Evolutionary conservation across 2,797 vertebrate genomes (phyloP).

Genomic region (Oryzias sinensis): DNA sequence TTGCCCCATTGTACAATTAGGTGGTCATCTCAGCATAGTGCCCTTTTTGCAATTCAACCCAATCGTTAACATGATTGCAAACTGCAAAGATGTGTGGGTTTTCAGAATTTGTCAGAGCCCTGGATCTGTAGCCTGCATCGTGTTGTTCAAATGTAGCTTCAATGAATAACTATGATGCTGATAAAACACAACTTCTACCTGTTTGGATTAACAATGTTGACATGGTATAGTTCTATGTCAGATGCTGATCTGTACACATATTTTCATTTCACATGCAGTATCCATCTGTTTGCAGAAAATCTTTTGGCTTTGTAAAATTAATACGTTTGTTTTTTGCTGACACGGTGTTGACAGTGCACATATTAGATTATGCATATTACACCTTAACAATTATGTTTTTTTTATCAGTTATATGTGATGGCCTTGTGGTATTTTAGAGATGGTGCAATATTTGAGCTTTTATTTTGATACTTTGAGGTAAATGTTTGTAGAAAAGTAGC

Average conservation of each 20-base stretch:
- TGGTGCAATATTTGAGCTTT: conserved; percentile 83
- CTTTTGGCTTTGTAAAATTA: conserved; percentile 68
- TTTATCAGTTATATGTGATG: conserved; percentile 71
- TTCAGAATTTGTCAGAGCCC: conserved; percentile 62
- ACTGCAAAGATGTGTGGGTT: conserved; percentile 53
- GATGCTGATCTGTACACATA: conserved; percentile 68
- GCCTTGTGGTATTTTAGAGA: conserved; percentile 77
- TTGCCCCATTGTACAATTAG: background rate
- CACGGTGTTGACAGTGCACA: conserved; percentile 70
- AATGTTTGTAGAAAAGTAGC: conserved; percentile 65
- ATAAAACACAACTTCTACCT: conserved; percentile 57
- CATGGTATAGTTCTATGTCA: conserved; percentile 78
- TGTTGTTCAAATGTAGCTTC: conserved; percentile 51
- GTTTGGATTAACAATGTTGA: conserved; percentile 66
- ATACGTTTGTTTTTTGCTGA: conserved; percentile 70
- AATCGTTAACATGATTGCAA: conserved; percentile 64
- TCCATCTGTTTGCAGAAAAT: conserved; percentile 75
- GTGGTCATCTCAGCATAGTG: conserved; percentile 56
- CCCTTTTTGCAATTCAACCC: conserved; percentile 41
- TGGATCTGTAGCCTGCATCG: conserved; percentile 71
- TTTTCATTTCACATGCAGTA: conserved; percentile 69
- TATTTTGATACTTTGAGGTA: conserved; percentile 73
- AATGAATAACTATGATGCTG: conserved; percentile 48
- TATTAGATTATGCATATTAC: conserved; percentile 73
- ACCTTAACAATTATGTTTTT: conserved; percentile 70